Evolutionary conservation across 2,113 vertebrate genomes (phyloP).

Genomic region (Oryctolagus cuniculus): mOryCun1.1 NC_091444.1:67019501-67020000

Average conservation of each 20-base stretch:
- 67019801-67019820: neutral
- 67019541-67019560: neutral
- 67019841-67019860: neutral
- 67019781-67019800: neutral
- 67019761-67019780: neutral
- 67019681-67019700: neutral
- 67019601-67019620: neutral
- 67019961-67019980: neutral
- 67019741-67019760: neutral
- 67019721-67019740: neutral
- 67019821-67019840: neutral
- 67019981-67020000: neutral
- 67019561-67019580: neutral
- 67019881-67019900: neutral
- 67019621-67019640: neutral
- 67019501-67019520: neutral
- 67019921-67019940: neutral
- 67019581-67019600: neutral
- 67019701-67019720: neutral
- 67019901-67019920: neutral
- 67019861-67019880: neutral
- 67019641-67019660: neutral
- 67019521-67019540: neutral
- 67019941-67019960: neutral
- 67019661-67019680: neutral